Evolutionary conservation across 2,888 invertebrate species (phyloP), one percentile per base, ranked within the genome.

Genomic region (Polydrusus cervinus): DNA sequence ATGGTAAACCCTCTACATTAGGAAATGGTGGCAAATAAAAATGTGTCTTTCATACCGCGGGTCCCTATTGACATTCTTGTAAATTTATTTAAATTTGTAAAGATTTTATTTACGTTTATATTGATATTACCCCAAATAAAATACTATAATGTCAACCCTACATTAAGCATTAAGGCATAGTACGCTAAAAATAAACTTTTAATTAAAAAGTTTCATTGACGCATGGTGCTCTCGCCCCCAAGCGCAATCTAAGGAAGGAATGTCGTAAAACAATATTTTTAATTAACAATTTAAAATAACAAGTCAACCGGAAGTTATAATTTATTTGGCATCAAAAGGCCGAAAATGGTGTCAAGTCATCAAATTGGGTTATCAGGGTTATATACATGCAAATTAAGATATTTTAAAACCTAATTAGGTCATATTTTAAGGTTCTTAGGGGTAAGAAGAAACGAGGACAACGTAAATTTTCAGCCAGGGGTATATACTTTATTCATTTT

Each of bases 181-280:
- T 40, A 40, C 6, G 14, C 47, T 20, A 20, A 51, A 51, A 51
- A 14, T 18, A 51, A 51, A 20, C 20, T 51, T 51, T 51, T 51
- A 51, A 51, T 51, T 51, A 49, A 51, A 20, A 51, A 51, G 18
- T 51, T 20, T 14, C 18, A 51, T 51, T 20, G 43, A 13, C 43
- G 6, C n/a, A 51, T 20, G 20, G 51, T 51, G 1, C 51, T 14
- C 10, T 51, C 51, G 11, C n/a, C 43, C n/a, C 9, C 13, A 43
- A 43, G n/a, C n/a, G 3, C n/a, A 43, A 43, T 43, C 43, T 6
- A 43, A 43, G 43, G n/a, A 43, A 51, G 9, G 51, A 18, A 20
- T 51, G 20, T 9, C 18, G 51, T 11, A 9, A 51, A 20, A 20
- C 20, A 51, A 51, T 51, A 14, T 51, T 51, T 51, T 51, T 51